Percentiles rank a stretch among this genome's conserved stretches.
Evolutionary conservation across 37 sponge, comb jelly and placozoan genomes (phyloP).

Genomic region (Chondrilla cf. caribensis): DNA sequence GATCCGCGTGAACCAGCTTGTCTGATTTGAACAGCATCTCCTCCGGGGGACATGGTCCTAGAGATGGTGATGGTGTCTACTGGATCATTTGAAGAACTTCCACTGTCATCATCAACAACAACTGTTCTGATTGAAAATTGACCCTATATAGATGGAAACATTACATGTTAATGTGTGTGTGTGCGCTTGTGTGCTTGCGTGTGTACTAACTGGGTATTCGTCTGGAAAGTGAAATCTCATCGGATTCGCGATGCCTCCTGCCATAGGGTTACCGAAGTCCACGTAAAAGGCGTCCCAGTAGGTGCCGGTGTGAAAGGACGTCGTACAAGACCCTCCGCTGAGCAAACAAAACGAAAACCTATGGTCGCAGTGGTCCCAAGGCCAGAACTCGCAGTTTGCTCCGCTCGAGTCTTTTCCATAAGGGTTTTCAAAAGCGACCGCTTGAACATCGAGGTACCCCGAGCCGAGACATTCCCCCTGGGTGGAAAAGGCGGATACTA

Average conservation of each 20-base stretch:
- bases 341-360: background rate
- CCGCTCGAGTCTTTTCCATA: slow-evolving; percentile 1
- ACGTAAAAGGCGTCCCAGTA: background rate
- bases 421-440: background rate
- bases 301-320: background rate
- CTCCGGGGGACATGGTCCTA: slow-evolving; percentile 3
- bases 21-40: background rate
- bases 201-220: background rate
- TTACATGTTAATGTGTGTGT: too few species aligned
- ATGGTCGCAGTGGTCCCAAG: background rate
- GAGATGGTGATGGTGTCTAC: slow-evolving; percentile 29
- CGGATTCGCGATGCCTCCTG: slow-evolving; percentile 47
- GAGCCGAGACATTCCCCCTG: too few species aligned
- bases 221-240: slow-evolving; percentile 33
- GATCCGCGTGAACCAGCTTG: background rate
- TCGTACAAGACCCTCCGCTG: background rate
- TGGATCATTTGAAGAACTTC: slow-evolving; percentile 21
- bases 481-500: background rate
- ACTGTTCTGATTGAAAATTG: slow-evolving; percentile 22
- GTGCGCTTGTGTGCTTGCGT: too few species aligned
- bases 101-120: background rate
- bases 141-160: slow-evolving; percentile 26
- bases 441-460: too few species aligned
- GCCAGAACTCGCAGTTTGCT: background rate
- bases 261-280: background rate